Evolutionary conservation across 2,797 vertebrate species (phyloP), one percentile per base, ranked within the genome.

Genomic region (Eulemur mongoz): DNA sequence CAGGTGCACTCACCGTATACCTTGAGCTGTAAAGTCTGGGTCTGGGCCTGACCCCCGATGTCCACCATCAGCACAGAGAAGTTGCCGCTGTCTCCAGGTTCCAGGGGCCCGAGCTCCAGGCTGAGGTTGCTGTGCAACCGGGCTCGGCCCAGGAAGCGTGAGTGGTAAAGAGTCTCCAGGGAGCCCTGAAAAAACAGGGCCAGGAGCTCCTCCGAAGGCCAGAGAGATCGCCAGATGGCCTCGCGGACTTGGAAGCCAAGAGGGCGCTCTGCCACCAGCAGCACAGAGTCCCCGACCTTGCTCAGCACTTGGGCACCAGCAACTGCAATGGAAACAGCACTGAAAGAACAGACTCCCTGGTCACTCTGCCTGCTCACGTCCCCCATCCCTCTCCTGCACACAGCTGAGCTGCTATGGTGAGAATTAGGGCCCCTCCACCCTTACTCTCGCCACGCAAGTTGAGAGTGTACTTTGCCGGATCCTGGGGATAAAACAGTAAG

Each of bases 41-140:
- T 94, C 85, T 63, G 40, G 65, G 87, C 54, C 40, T 10, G 94
- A 1, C 98, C 98, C 6, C 38, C 78, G 0, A 59, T 95, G 83
- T 98, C 96, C 89, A 98, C 98, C 70, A 98, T 94, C 69, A 98
- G 93, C 43, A 97, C 84, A 0, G 98, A 98, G 96, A 98, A 98
- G 86, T 94, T 97, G 67, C 98, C 97, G 0, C 93, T 96, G 40
- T 98, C 98, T 59, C 72, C 94, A 32, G 96, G 32, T 45, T 93
- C 81, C 81, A 98, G 94, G 0, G 80, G 95, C 10, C 35, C 18
- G 1, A 98, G 97, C 78, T 98, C 96, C 79, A 98, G 95, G 59
- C 97, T 98, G 72, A 98, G 95, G 92, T 98, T 98, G 18, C n/a
- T 13, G 61, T 97, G 95, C 1, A 98, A 97, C 35, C 67, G 97